These are phyloP conservation scores for Lordiphosa andalusiaca DNA, from an alignment of 2,888 invertebrate species.

Conservation along the genomic window DNA sequence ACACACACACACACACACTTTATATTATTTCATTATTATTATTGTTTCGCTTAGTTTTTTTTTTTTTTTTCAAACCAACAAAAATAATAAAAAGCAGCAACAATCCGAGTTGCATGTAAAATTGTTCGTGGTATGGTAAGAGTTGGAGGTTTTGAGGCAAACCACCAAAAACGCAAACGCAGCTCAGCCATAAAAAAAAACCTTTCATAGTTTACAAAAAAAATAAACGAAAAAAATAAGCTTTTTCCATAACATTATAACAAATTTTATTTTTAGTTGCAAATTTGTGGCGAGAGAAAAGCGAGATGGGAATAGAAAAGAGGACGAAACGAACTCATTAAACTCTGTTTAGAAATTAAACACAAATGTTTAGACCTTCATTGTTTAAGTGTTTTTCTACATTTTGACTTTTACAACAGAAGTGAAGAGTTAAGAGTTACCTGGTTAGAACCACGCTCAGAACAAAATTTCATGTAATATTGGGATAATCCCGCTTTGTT, in stretches of 20 bases:
- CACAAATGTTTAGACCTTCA: no score
- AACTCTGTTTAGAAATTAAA: no score
- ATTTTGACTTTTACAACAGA: no score
- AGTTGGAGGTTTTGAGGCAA: slow-evolving; percentile 24
- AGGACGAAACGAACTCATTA: no score
- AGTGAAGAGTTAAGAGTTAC: no score
- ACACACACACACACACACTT: slow-evolving; percentile 40
- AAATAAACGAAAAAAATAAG: not conserved
- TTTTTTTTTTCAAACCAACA: no score
- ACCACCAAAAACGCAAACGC: slow-evolving; percentile 27
- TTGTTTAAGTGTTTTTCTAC: no score
- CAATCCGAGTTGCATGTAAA: slow-evolving; percentile 46
- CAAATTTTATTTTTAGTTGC: slow-evolving; percentile 1
- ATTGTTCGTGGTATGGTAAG: slow-evolving; percentile 14
- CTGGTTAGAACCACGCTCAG: no score
- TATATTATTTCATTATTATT: slow-evolving; percentile 60
- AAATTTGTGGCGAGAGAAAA: slow-evolving; percentile 6
- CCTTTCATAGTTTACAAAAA: slow-evolving; percentile 8
- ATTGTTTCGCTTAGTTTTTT: slow-evolving; percentile 56
- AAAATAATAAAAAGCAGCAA: slow-evolving; percentile 11
- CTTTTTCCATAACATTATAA: slow-evolving; percentile 1
- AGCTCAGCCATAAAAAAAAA: slow-evolving; percentile 38
- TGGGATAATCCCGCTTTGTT: no score
- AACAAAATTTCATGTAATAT: no score
- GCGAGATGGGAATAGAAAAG: not conserved